These are phyloP conservation scores for Cantharis rustica DNA, from an alignment of 2,888 invertebrate genomes.

Conservation along the genomic window DNA sequence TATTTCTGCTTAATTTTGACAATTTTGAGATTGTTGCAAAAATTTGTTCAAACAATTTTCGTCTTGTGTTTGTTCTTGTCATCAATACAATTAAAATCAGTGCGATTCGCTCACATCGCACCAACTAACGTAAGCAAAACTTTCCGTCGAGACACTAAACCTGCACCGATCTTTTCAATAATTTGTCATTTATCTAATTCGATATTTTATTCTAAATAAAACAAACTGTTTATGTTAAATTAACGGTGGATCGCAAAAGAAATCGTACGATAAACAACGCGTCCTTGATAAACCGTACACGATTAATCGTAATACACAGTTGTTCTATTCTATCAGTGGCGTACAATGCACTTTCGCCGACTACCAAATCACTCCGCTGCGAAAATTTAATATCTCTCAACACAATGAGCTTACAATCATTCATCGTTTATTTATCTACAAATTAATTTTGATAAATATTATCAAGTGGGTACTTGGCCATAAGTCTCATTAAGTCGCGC, in stretches of 20 bases:
- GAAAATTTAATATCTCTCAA: too few relatives aligned
- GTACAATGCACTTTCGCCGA: not conserved
- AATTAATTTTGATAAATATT: too few relatives aligned
- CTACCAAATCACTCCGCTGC: too few relatives aligned
- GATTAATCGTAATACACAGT: not conserved
- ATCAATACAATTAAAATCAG: not conserved
- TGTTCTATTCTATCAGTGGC: not conserved
- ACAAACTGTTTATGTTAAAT: not conserved
- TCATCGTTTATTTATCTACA: not conserved
- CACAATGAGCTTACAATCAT: not conserved
- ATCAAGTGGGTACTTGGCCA: too few relatives aligned
- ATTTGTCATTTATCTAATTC: not conserved
- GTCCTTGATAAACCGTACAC: not conserved
- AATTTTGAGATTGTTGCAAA: conserved; percentile 1
- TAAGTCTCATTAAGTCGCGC: too few relatives aligned
- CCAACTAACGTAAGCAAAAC: not conserved
- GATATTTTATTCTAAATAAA: not conserved
- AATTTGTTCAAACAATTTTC: conserved; percentile 7
- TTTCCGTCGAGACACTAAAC: not conserved
- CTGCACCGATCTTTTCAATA: not conserved
- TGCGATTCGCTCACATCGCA: not conserved
- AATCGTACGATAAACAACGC: not conserved
- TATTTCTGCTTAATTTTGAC: conserved; percentile 17
- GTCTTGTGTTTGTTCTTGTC: not conserved
- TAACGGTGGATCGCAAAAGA: not conserved